Conservation (phyloP, 1,140 invertebrate genomes). For the Panulirus ornatus region DNA sequence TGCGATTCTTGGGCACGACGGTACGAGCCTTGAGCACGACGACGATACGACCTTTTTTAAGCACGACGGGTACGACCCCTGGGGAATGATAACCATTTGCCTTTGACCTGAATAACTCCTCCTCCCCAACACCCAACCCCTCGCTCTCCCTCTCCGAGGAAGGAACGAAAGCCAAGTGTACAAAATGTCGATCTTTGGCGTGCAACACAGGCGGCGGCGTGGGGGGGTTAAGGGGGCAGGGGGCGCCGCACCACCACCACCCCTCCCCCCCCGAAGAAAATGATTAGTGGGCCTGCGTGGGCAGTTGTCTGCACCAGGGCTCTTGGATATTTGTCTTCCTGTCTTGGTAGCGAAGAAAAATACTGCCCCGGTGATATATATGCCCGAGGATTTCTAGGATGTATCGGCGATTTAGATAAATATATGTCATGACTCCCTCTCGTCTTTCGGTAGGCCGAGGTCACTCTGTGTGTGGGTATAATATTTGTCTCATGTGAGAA, state of each 20-base stretch:
- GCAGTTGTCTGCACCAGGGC: slow-evolving; percentile 50
- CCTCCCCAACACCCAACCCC: too few species aligned
- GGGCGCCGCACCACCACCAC: too few species aligned
- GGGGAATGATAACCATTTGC: too few species aligned
- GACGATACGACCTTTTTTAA: too few species aligned
- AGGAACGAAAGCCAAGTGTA: slow-evolving; percentile 27
- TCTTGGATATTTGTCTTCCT: slow-evolving; percentile 57
- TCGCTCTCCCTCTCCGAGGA: too few species aligned
- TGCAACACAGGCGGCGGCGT: neutral
- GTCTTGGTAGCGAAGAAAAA: slow-evolving; percentile 57
- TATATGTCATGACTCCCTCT: slow-evolving; percentile 59
- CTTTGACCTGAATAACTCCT: too few species aligned
- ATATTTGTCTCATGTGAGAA: too few species aligned
- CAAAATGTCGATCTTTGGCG: slow-evolving; percentile 26
- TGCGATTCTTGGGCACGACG: too few species aligned
- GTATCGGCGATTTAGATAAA: slow-evolving; percentile 56
- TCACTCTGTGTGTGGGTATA: neutral
- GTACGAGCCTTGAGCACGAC: too few species aligned
- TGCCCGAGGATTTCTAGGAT: slow-evolving; percentile 51
- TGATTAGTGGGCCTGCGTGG: slow-evolving; percentile 50
- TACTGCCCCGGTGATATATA: slow-evolving; percentile 48
- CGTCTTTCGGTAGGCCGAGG: slow-evolving; percentile 19
- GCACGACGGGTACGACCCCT: too few species aligned
- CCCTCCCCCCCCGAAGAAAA: too few species aligned
- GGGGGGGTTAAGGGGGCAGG: neutral